Base-by-base conservation (phyloP, 2,888 invertebrate genomes). In the Galerucella pusilla region DNA sequence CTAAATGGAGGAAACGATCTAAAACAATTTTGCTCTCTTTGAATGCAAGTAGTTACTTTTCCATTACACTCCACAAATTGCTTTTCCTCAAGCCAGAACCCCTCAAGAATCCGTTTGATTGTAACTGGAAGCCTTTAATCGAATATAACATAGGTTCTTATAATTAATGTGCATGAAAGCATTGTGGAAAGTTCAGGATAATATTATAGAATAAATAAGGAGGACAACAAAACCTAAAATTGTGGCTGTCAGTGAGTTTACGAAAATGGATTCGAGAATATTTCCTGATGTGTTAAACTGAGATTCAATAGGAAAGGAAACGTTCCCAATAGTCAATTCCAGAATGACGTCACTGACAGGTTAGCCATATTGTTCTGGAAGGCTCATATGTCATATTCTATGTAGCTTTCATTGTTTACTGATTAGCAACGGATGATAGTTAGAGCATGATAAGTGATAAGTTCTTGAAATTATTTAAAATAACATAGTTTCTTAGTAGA, bases 221-320 rank as follows among this genome's bases (percentile, higher is more conserved):
- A 63, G 35, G 42, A 42, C 42, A 63, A 7, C 14, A 9, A 2
- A 35, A 63, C 28, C 42, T 2, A 5, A n/a, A 59, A 65, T 57
- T 59, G 65, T 11, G 25, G 57, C 46, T 45, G 42, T 64, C 59
- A 59, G 65, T 66, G 65, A 71, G 42, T 71, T 61, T 42, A 46
- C 57, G 66, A 59, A 71, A 71, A 65, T 54, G 59, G 65, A 25
- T 65, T 57, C 57, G 11, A 59, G 65, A 71, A 71, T 71, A 65
- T 71, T 65, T 71, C 65, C 45, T 59, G 46, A 71, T 66, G 71
- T 66, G 65, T 46, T 59, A 71, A 71, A 71, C 71, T 65, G 71
- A 54, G 64, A 71, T 57, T 71, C 65, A 28, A 71, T 59, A 61
- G 65, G 65, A 65, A 71, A 65, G 25, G 6, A 35, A 35, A 35